These are phyloP conservation scores for Anisognathus igniventris DNA, from an alignment of 2,797 vertebrate species.

Conservation along the genomic window DNA sequence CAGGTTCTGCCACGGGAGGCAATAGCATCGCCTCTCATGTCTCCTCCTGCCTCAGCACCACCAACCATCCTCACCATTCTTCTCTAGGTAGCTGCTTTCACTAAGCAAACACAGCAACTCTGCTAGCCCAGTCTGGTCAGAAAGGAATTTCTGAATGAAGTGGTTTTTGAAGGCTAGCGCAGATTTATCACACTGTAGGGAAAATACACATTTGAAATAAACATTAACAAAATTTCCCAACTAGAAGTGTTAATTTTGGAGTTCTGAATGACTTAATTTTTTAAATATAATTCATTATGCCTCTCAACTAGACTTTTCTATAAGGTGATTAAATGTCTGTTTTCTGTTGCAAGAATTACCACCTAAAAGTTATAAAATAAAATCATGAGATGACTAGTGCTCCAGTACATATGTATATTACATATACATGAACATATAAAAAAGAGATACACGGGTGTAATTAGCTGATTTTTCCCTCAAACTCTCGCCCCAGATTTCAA, in stretches of 20 bases:
- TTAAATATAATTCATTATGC: not conserved
- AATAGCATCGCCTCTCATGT: fast-evolving
- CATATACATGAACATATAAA: not conserved
- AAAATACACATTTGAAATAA: not conserved
- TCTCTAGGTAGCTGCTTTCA: not conserved
- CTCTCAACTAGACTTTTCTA: not conserved
- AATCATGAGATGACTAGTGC: not conserved
- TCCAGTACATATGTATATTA: not conserved
- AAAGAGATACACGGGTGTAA: not conserved
- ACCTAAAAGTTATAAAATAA: not conserved
- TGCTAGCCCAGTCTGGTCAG: not conserved
- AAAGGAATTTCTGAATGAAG: not conserved
- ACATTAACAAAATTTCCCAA: not conserved
- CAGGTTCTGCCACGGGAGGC: not conserved
- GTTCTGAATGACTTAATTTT: not conserved
- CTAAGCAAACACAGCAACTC: not conserved
- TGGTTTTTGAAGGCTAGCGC: not conserved
- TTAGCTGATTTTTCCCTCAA: not conserved
- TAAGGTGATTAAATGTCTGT: not conserved
- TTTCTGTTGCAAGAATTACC: not conserved
- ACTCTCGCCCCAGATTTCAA: not conserved
- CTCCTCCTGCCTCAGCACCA: not conserved
- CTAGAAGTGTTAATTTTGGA: not conserved
- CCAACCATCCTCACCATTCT: not conserved
- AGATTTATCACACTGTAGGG: not conserved